These are phyloP conservation scores for Amaurobius ferox DNA, from an alignment of 2,888 invertebrate genomes.

Conservation along the genomic window DNA sequence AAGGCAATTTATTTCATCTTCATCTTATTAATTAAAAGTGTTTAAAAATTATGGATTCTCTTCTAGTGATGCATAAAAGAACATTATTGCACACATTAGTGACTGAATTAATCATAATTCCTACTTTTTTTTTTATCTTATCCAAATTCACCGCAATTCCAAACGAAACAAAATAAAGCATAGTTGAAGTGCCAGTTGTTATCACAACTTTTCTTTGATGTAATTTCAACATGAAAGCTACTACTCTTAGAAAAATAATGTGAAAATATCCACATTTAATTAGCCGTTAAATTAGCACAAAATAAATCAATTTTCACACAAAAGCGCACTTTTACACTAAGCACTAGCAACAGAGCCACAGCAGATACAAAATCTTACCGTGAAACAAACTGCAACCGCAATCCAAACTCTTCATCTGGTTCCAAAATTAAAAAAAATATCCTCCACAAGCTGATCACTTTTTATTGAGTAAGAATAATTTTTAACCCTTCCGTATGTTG, in stretches of 20 bases:
- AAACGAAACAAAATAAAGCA: too few species aligned
- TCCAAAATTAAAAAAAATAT: background rate
- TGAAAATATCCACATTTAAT: background rate
- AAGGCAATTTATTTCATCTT: too few species aligned
- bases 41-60: too few species aligned
- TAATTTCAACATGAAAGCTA: too few species aligned
- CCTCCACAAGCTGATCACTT: background rate
- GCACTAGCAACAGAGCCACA: conserved; percentile 19
- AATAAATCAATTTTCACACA: background rate
- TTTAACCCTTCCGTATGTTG: conserved; percentile 44
- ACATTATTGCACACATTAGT: background rate
- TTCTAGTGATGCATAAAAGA: too few species aligned
- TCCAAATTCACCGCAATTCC: too few species aligned
- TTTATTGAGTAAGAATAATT: background rate
- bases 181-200: too few species aligned
- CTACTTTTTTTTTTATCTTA: too few species aligned
- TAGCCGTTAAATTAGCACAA: background rate
- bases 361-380: conserved; percentile 1
- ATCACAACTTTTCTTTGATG: too few species aligned
- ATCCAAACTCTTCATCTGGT: conserved; percentile 28
- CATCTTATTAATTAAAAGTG: too few species aligned
- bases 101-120: too few species aligned
- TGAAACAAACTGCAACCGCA: background rate
- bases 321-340: background rate
- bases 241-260: too few species aligned